Evolutionary conservation across 1,140 invertebrate genomes (phyloP).

Genomic region (Sitophilus oryzae): DNA sequence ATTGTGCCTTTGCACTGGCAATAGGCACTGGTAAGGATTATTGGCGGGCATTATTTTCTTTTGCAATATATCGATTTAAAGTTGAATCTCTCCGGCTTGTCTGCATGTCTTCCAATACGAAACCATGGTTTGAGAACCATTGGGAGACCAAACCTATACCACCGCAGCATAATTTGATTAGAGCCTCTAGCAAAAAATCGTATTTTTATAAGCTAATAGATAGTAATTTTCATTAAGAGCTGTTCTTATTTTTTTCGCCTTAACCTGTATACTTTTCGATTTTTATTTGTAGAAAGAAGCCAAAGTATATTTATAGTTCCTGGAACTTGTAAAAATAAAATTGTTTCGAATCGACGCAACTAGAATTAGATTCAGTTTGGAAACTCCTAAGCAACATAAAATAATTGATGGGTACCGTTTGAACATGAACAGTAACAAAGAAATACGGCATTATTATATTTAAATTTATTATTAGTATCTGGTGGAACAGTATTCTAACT

Average conservation of each 20-base stretch:
- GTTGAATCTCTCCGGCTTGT: constrained; percentile 27
- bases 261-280: background rate
- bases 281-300: too few relatives aligned
- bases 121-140: constrained; percentile 8
- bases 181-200: constrained; percentile 6
- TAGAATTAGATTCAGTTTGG: too few relatives aligned
- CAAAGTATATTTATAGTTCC: background rate
- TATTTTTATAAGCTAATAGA: constrained; percentile 2
- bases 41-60: background rate
- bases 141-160: constrained; percentile 15
- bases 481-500: constrained; percentile 6
- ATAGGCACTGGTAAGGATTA: background rate
- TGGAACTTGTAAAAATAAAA: too few relatives aligned
- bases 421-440: constrained; percentile 6
- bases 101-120: constrained; percentile 24
- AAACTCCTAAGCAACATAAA: background rate
- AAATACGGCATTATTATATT: constrained; percentile 13
- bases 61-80: constrained; percentile 9
- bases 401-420: constrained; percentile 13
- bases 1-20: too few relatives aligned
- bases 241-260: background rate
- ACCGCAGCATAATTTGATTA: constrained; percentile 13
- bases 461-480: constrained; percentile 11
- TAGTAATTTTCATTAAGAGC: background rate
- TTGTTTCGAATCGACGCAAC: too few relatives aligned